Conservation (phyloP, 1,140 invertebrate species). For the Sitobion miscanthi region DNA sequence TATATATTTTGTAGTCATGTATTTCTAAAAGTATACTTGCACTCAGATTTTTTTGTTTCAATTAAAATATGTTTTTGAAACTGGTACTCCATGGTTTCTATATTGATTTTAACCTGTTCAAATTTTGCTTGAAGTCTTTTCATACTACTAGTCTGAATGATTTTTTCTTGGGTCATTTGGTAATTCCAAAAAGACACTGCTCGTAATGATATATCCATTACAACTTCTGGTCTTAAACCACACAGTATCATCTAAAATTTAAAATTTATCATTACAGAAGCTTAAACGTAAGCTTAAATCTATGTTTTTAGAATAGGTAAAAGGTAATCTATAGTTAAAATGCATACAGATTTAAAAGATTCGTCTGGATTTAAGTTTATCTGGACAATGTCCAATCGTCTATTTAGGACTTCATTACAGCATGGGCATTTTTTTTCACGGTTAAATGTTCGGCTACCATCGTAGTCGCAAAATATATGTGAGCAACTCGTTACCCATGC, state of each 20-base stretch:
- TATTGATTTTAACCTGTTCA: conserved; percentile 13
- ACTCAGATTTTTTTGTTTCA: conserved; percentile 6
- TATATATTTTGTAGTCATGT: background rate
- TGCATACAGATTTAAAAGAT: conserved; percentile 32
- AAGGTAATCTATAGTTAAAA: background rate
- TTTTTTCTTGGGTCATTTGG: conserved; percentile 21
- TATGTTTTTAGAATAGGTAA: background rate
- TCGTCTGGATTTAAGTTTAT: conserved; percentile 33
- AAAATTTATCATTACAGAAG: background rate
- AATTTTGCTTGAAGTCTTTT: background rate
- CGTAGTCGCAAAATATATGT: background rate
- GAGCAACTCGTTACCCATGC: conserved; percentile 26
- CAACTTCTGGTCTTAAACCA: conserved; percentile 32
- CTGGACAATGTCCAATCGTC: background rate
- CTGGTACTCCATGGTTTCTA: background rate
- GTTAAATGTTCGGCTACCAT: conserved; percentile 9
- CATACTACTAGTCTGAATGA: background rate
- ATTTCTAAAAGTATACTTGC: conserved; percentile 9
- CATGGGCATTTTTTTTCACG: background rate
- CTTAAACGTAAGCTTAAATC: too few species aligned
- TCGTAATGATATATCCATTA: conserved; percentile 25
- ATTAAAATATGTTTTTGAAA: conserved; percentile 36
- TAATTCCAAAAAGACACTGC: conserved; percentile 38
- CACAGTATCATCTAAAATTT: conserved; percentile 26
- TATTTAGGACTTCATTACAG: conserved; percentile 13